Evolutionary conservation across 1,140 invertebrate genomes (phyloP), one percentile per base, ranked within the genome.

Genomic region (Alviniconcha marisindica): DNA sequence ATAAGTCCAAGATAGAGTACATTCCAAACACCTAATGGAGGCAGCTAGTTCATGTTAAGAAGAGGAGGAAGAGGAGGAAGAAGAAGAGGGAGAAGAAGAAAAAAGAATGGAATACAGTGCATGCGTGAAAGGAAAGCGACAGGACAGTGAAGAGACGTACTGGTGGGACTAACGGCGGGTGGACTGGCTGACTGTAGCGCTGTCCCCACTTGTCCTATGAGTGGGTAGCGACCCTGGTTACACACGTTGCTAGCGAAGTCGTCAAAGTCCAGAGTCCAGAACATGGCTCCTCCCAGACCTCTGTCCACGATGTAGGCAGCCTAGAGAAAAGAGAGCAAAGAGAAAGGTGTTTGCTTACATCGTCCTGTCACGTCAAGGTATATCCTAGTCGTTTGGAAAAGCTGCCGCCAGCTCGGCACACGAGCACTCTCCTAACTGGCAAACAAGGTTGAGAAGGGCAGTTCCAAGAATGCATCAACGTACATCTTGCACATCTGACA

Each of bases 211-310:
- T n/a, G n/a, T 3, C 44, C 14, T 4, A 77, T 36, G 18, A 77
- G 44, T 15, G 74, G 74, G 28, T 77, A 77, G 28, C 42, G 18
- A 2, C 74, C 74, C 4, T 31, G 36, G 21, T 21, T 12, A 44
- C 74, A 77, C 44, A 14, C 51, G 15, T 51, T 54, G 42, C 51
- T 5, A 14, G 2, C 28, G 42, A 77, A 77, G 28, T 77, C 74
- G 28, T 77, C 74, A 31, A 15, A 54, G 74, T 77, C 74, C 74
- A 77, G n/a, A 14, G 42, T 54, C 74, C 74, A 77, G 74, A 77
- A 77, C 74, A 77, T 77, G 42, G 74, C 74, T 31, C 74, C 74
- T 1, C 36, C 74, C 40, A 77, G 44, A 18, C 44, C 74, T 14
- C 31, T 38, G 4, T 28, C 51, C 42, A 77, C 42, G n/a, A 54